Evolutionary conservation across 2,888 invertebrate species (phyloP), one percentile per base, ranked within the genome.

Genomic region (Shargacucullia verbasci): DNA sequence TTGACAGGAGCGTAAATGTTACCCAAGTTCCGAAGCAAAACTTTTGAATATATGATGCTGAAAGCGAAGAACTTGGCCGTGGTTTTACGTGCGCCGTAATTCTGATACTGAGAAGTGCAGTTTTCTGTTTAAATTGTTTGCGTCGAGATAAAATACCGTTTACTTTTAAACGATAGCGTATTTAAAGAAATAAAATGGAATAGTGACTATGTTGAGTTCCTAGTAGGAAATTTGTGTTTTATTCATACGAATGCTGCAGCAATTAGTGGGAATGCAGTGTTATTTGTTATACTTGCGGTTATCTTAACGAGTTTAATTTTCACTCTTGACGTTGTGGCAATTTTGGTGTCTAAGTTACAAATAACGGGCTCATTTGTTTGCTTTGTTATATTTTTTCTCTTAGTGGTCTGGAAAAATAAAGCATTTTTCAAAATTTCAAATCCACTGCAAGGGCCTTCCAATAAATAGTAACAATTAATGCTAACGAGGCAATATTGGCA

Each of bases 1-100:
- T 44, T 47, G 75, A 74, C 70, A 70, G 41, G 7, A 53, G 29
- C 27, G 25, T 29, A 45, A 70, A 70, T 46, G 27, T 40, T 44
- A 25, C 34, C 15, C 11, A 47, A 44, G 40, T 60, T 59, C 43
- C 47, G 46, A 40, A 44, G 55, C 55, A 52, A 56, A 79, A 78
- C 69, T 82, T 81, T 55, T 61, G 59, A 73, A 81, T 81, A 78
- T 81, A 81, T 75, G 77, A 59, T 65, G 56, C 53, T 57, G 54
- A 47, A 56, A 54, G 57, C 53, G 62, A 59, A 57, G 64, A 77
- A 81, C 65, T 69, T 61, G 39, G 8, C 37, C 9, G 50, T 10
- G 67, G 69, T 70, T 70, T 61, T 50, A 60, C 37, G 62, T 60
- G 50, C 48, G 57, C 66, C 48, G 59, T 77, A 79, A 78, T 76